Evolutionary conservation across 2,888 invertebrate genomes (phyloP).

Genomic region (Argyra leucocephala): DNA sequence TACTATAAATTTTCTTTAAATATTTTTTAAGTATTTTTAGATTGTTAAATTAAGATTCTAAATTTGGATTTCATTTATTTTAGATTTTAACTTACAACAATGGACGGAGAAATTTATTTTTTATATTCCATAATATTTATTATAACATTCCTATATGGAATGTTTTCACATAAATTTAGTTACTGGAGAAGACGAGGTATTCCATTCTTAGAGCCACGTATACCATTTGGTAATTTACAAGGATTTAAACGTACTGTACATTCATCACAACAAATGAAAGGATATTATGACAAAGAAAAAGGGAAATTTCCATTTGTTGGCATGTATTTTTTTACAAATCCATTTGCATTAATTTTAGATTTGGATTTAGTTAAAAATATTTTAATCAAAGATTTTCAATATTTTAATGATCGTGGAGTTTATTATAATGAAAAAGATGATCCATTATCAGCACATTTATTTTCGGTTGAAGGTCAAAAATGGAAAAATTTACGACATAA

Average conservation of each 20-base stretch:
- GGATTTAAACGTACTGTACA: constrained; percentile 22
- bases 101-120: not conserved
- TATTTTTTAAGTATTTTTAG: no score
- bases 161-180: constrained; percentile 17
- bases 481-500: constrained; percentile 41
- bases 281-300: constrained; percentile 20
- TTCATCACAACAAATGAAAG: constrained; percentile 18
- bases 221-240: constrained; percentile 30
- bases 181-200: constrained; percentile 25
- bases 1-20: no score
- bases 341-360: constrained; percentile 18
- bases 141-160: not conserved
- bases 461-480: constrained; percentile 31
- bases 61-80: no score
- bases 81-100: not conserved
- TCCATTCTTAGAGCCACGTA: constrained; percentile 23
- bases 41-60: no score
- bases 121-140: not conserved
- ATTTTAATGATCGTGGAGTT: constrained; percentile 31
- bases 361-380: constrained; percentile 30
- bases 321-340: constrained; percentile 21
- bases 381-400: constrained; percentile 31
- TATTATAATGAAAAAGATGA: constrained; percentile 30
- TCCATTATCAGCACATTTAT: constrained; percentile 30
- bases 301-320: constrained; percentile 18